Base-by-base conservation (phyloP, 2,113 vertebrate genomes). In the Talpa occidentalis region DNA sequence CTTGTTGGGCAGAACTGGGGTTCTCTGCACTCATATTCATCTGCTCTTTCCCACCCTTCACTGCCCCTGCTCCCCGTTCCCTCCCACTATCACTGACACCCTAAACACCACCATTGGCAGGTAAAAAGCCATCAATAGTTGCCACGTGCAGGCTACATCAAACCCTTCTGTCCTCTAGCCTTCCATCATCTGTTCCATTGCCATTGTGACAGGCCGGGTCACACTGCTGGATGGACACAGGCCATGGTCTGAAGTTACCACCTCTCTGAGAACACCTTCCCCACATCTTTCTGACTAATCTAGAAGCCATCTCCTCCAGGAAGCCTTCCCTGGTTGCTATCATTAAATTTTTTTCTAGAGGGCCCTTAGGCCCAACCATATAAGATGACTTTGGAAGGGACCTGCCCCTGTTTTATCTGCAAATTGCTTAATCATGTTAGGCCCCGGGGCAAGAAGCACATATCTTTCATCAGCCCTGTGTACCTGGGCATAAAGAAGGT, bases 321-420 rank as follows among this genome's bases (percentile, higher is more conserved):
- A 79, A 96, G 56, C n/a, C 93, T 73, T 90, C 81, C 66, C 64
- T 16, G 91, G 44, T 24, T 62, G 74, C 64, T n/a, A 40, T 83
- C 62, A 62, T 1, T 37, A 32, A 59, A n/a, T 44, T 92, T 56
- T 56, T 78, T 32, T 59, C 88, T 40, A 69, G 1, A 2, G 35
- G 5, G 11, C 14, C 60, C 74, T 89, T 30, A 9, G 11, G 56
- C 62, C 69, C 32, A 56, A 49, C 56, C 69, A 54, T 16, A 42
- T 5, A 37, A 49, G 37, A 26, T 49, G n/a, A 59, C 77, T 59
- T 21, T 83, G 30, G 35, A 70, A 44, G 26, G 52, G 56, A 67
- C 22, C 19, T 52, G 14, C 4, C 47, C 21, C 49, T 14, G 28
- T 70, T 93, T 77, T 32, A 17, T 69, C 56, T 86, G 47, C 47